phyloP scores from a whole-genome alignment of 2,797 vertebrate genomes.

The Fistularia commersonii region DNA sequence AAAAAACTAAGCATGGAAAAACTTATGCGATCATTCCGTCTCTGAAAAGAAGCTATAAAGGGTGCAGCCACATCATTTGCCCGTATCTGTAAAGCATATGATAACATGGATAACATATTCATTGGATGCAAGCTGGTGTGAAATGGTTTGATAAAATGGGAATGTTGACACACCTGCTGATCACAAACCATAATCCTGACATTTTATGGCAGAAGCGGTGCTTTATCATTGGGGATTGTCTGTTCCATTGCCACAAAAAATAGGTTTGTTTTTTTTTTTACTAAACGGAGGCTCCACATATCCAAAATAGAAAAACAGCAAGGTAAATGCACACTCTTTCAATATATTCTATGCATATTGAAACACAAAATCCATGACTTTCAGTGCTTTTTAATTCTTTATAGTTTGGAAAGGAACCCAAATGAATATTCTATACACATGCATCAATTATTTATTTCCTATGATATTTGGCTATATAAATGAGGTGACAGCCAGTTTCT shows the following conservation, averaged over 20 bases:
- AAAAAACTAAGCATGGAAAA: slow-evolving; percentile 32
- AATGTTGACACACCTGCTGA: slow-evolving; percentile 72
- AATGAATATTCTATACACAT: too few relatives aligned
- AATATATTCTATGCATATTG: too few relatives aligned
- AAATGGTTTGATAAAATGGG: slow-evolving; percentile 71
- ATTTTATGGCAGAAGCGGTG: slow-evolving; percentile 58
- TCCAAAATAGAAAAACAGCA: too few relatives aligned
- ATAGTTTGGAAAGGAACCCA: too few relatives aligned
- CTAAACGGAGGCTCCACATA: too few relatives aligned
- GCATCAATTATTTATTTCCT: too few relatives aligned
- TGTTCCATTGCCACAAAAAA: slow-evolving; percentile 30
- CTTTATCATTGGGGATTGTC: slow-evolving; percentile 55
- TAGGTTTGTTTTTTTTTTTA: too few relatives aligned
- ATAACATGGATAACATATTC: slow-evolving; percentile 70
- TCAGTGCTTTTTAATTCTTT: too few relatives aligned
- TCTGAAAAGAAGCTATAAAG: slow-evolving; percentile 34
- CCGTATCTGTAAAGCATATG: slow-evolving; percentile 61
- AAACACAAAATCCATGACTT: too few relatives aligned
- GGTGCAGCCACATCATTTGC: slow-evolving; percentile 45
- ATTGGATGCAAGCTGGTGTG: slow-evolving; percentile 73
- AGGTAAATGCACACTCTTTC: too few relatives aligned
- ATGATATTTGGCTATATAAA: too few relatives aligned
- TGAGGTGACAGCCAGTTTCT: too few relatives aligned
- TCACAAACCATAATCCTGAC: slow-evolving; percentile 64
- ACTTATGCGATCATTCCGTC: slow-evolving; percentile 22